phyloP scores from a whole-genome alignment of 2,888 invertebrate species.

The Eumerus sabulonum region DNA sequence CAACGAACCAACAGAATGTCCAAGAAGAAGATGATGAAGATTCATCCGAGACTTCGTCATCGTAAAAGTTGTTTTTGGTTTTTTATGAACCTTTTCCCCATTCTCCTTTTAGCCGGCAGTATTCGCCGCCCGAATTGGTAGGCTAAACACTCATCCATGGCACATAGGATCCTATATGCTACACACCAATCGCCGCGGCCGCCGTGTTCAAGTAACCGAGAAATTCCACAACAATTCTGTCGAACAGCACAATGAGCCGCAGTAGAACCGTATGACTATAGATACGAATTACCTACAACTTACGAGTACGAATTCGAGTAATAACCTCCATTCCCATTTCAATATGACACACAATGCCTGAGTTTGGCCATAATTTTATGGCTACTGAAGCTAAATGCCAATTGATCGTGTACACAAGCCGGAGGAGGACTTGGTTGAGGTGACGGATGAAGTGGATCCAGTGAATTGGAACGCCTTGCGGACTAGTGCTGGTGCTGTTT shows the following conservation, averaged over 20 bases:
- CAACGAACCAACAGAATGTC: too few species aligned
- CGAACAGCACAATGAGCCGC: too few species aligned
- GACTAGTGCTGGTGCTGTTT: not conserved
- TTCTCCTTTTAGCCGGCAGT: conserved; percentile 17
- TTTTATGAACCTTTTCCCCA: not conserved
- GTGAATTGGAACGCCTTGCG: conserved; percentile 38
- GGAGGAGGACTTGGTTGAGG: not conserved
- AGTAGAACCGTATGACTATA: too few species aligned
- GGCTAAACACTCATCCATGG: conserved; percentile 11
- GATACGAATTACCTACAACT: not conserved
- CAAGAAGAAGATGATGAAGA: not conserved
- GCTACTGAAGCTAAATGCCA: conserved; percentile 63
- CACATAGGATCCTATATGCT: conserved; percentile 8
- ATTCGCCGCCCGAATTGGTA: conserved; percentile 38
- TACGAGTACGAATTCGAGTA: conserved; percentile 1
- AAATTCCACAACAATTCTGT: conserved; percentile 34
- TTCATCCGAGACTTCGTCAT: conserved; percentile 15
- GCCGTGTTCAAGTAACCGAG: conserved; percentile 49
- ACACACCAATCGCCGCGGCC: not conserved
- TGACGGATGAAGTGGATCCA: conserved; percentile 13
- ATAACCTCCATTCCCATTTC: conserved; percentile 44
- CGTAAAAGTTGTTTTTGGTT: conserved; percentile 15
- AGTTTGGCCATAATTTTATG: conserved; percentile 64
- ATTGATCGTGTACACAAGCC: conserved; percentile 43
- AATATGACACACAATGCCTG: conserved; percentile 58